A percentile compares a stretch with the other conserved stretches of the same genome.
Conservation (phyloP, 2,113 vertebrate genomes). For the Ranitomeya imitator region DNA sequence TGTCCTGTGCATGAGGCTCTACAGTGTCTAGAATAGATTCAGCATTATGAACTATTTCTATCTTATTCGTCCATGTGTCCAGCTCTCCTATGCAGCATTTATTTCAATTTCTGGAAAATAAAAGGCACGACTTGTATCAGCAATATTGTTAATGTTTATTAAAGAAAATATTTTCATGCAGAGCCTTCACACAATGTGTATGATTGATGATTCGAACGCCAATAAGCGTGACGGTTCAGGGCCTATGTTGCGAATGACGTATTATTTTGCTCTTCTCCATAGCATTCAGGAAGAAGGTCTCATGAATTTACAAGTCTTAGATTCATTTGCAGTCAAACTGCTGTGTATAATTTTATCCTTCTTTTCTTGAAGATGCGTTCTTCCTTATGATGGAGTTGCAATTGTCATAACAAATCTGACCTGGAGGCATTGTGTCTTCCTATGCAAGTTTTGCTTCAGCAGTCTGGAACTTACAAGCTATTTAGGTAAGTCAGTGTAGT, state of each 20-base stretch:
- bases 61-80: too few relatives aligned
- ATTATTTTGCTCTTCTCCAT: slow-evolving; percentile 18
- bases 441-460: slow-evolving; percentile 68
- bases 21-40: not conserved
- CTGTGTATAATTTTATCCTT: slow-evolving; percentile 57
- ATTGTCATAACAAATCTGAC: slow-evolving; percentile 69
- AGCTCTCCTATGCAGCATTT: not conserved
- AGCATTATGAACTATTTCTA: not conserved
- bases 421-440: slow-evolving; percentile 68
- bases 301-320: slow-evolving; percentile 60
- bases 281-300: not conserved
- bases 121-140: not conserved
- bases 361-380: slow-evolving; percentile 29
- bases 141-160: not conserved
- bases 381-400: slow-evolving; percentile 59
- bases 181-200: not conserved
- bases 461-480: slow-evolving; percentile 65
- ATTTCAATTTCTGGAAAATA: not conserved
- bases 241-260: slow-evolving; percentile 4
- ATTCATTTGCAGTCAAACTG: slow-evolving; percentile 65
- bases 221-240: not conserved
- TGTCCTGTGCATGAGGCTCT: too few relatives aligned
- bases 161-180: slow-evolving; percentile 1
- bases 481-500: slow-evolving; percentile 63
- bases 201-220: slow-evolving; percentile 22